Evolutionary conservation across 1,140 invertebrate species (phyloP).

Genomic region (Chrysopa pallens): DNA sequence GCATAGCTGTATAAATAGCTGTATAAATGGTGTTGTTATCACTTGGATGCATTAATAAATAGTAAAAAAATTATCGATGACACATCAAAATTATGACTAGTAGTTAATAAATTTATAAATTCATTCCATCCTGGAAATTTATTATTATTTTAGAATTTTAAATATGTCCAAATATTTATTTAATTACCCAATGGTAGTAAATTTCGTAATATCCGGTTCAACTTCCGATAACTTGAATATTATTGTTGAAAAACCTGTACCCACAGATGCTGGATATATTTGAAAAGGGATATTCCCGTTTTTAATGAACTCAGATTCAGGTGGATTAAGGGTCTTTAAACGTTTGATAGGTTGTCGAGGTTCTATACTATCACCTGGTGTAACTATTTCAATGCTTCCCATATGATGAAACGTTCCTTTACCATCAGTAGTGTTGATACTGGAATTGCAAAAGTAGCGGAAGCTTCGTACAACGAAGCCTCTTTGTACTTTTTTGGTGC

Average conservation of each 20-base stretch:
- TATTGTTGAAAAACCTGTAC: conserved; percentile 2
- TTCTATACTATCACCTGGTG: conserved; percentile 3
- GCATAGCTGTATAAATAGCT: too few species aligned
- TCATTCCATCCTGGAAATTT: conserved; percentile 6
- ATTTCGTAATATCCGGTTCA: conserved; percentile 3
- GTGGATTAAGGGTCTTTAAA: conserved; percentile 4
- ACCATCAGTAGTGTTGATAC: conserved; percentile 9
- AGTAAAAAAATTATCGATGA: conserved; percentile 6
- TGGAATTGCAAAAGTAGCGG: too few species aligned
- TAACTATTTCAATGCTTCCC: conserved; percentile 8
- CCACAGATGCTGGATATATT: conserved; percentile 4
- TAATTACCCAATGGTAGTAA: conserved; percentile 1
- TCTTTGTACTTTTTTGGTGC: too few species aligned
- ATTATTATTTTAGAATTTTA: conserved; percentile 4
- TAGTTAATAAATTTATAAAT: conserved; percentile 8
- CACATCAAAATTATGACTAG: conserved; percentile 6
- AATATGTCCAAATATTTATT: conserved; percentile 5
- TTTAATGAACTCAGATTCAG: conserved; percentile 4
- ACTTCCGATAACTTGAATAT: not conserved
- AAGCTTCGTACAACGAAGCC: too few species aligned
- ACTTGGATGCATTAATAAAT: too few species aligned
- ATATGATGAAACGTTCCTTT: conserved; percentile 9
- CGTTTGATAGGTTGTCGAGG: conserved; percentile 4
- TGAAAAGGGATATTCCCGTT: conserved; percentile 4
- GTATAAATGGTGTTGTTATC: too few species aligned